These are phyloP conservation scores for Cephalotes varians DNA, from an alignment of 2,888 invertebrate species.

Conservation along the genomic window DNA sequence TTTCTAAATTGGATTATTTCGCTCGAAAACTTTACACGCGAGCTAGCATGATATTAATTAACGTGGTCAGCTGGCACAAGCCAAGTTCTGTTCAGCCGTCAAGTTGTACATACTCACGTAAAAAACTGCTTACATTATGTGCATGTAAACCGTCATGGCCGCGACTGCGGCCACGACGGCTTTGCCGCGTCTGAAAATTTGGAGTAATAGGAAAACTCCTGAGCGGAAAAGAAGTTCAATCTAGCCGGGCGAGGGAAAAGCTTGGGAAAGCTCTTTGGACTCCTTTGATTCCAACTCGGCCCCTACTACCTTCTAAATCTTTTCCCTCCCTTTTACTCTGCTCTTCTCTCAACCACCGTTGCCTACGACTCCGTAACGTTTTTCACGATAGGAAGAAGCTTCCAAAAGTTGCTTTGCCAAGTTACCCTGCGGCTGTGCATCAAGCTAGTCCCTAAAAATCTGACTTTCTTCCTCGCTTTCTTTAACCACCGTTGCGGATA, in stretches of 20 bases:
- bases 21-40: constrained; percentile 8
- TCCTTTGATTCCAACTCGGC: constrained; percentile 82
- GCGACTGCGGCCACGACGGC: constrained; percentile 64
- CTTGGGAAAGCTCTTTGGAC: constrained; percentile 83
- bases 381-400: constrained; percentile 71
- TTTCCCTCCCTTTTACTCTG: constrained; percentile 48
- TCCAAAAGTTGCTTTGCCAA: constrained; percentile 79
- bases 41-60: constrained; percentile 46
- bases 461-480: constrained; percentile 54
- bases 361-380: constrained; percentile 64
- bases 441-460: constrained; percentile 69
- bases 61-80: constrained; percentile 22
- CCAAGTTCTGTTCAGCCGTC: constrained; percentile 23
- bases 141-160: constrained; percentile 58
- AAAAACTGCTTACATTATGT: constrained; percentile 55
- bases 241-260: constrained; percentile 75
- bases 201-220: constrained; percentile 85
- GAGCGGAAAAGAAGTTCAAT: constrained; percentile 84
- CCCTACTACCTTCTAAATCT: constrained; percentile 66
- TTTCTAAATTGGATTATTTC: neutral
- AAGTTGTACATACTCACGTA: constrained; percentile 35
- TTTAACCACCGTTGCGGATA: constrained; percentile 65
- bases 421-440: constrained; percentile 72
- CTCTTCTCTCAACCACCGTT: constrained; percentile 59
- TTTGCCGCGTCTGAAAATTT: constrained; percentile 81